These are phyloP conservation scores for Amphipyra tragopoginis DNA, from an alignment of 2,888 invertebrate genomes.

Conservation along the genomic window DNA sequence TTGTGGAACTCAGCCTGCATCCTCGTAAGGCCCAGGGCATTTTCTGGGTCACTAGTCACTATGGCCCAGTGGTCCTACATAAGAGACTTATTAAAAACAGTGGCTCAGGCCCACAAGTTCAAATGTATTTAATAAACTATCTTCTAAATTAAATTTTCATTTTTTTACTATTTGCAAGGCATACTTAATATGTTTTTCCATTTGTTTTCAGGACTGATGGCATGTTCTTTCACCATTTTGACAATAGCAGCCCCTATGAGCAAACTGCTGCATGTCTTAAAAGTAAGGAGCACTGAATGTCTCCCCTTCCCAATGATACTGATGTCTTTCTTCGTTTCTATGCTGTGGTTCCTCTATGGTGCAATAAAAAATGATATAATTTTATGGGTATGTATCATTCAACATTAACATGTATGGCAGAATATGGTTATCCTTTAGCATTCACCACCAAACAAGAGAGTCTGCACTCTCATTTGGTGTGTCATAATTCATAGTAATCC, in stretches of 20 bases:
- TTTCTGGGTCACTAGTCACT: too few species aligned
- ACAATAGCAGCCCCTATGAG: constrained; percentile 96
- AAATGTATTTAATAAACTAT: too few species aligned
- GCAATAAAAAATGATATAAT: constrained; percentile 93
- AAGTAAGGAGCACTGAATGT: constrained; percentile 94
- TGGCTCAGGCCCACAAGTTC: too few species aligned
- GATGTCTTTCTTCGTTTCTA: constrained; percentile 94
- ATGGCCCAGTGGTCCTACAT: too few species aligned
- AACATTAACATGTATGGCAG: neutral
- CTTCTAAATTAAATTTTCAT: too few species aligned
- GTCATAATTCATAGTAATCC: too few species aligned
- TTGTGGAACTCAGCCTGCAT: too few species aligned
- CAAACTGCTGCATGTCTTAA: constrained; percentile 94
- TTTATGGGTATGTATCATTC: constrained; percentile 91
- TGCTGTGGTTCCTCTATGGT: constrained; percentile 96
- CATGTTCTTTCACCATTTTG: constrained; percentile 93
- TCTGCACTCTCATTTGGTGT: too few species aligned
- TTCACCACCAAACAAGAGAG: too few species aligned
- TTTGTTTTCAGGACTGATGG: constrained; percentile 88
- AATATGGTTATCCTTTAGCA: too few species aligned
- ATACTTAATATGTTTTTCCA: neutral
- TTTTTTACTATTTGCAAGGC: neutral
- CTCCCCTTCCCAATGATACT: constrained; percentile 96
- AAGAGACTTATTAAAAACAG: too few species aligned
- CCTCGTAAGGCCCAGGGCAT: too few species aligned